Conservation (phyloP, 92 coral and sea anemone genomes). For the Umimayanthus kanabou region DNA sequence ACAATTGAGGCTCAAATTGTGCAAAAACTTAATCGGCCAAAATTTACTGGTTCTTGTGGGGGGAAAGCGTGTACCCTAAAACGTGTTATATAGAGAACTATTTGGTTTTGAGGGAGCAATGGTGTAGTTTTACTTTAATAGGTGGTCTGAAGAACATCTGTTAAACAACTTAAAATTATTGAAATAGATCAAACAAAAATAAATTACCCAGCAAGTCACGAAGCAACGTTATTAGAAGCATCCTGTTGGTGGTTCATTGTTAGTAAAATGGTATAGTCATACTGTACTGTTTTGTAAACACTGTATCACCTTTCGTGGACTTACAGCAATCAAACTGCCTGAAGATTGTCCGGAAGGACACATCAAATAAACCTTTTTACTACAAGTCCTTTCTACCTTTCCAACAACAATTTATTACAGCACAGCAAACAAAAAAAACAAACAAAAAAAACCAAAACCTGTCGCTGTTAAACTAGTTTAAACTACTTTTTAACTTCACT, state of each 20-base stretch:
- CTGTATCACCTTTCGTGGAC: background rate
- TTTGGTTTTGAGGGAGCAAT: background rate
- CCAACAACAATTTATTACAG: background rate
- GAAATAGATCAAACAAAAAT: background rate
- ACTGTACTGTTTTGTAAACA: too few species aligned
- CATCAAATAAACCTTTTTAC: background rate
- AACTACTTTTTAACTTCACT: background rate
- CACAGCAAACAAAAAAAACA: background rate
- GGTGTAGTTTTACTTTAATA: background rate
- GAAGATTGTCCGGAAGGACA: background rate
- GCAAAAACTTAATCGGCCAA: too few species aligned
- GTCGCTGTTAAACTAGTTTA: background rate
- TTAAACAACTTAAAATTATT: constrained; percentile 19
- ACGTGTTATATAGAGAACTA: background rate
- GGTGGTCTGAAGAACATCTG: constrained; percentile 37
- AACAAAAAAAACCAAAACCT: too few species aligned
- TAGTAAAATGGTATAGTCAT: background rate
- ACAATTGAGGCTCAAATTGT: too few species aligned
- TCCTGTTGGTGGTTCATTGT: background rate
- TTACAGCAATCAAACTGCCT: background rate
- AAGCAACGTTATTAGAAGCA: constrained; percentile 10
- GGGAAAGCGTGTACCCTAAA: too few species aligned
- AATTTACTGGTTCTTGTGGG: too few species aligned
- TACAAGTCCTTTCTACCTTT: too few species aligned
- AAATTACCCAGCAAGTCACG: constrained; percentile 5